Evolutionary conservation across 2,888 invertebrate genomes (phyloP).

Genomic region (Brenthis hecate): DNA sequence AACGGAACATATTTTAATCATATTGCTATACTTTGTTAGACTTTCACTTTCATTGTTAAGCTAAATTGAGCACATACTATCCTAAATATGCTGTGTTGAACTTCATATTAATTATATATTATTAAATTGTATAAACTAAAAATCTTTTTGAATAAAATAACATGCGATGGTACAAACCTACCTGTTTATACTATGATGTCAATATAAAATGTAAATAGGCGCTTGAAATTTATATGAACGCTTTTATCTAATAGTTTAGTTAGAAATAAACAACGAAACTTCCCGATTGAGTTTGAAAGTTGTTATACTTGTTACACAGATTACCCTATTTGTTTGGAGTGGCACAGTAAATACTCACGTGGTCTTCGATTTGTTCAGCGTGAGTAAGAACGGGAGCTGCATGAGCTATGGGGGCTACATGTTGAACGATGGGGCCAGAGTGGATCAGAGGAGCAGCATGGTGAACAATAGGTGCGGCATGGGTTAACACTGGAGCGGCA

Average conservation of each 20-base stretch:
- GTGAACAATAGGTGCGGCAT: slow-evolving; percentile 47
- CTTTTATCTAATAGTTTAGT: slow-evolving; percentile 37
- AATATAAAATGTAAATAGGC: slow-evolving; percentile 34
- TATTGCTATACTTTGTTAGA: slow-evolving; percentile 52
- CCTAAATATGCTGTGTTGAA: slow-evolving; percentile 4
- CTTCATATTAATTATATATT: not conserved
- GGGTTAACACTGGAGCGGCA: slow-evolving; percentile 43
- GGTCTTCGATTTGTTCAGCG: slow-evolving; percentile 50
- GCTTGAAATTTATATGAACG: slow-evolving; percentile 36
- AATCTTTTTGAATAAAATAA: too few species aligned
- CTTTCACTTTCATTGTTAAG: slow-evolving; percentile 72
- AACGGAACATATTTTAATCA: slow-evolving; percentile 72
- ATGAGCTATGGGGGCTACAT: slow-evolving; percentile 48
- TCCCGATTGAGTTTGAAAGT: slow-evolving; percentile 36
- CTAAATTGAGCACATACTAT: slow-evolving; percentile 33
- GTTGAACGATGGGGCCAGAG: slow-evolving; percentile 49
- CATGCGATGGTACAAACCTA: too few species aligned
- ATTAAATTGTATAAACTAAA: not conserved
- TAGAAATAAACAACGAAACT: slow-evolving; percentile 38
- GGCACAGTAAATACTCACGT: slow-evolving; percentile 39
- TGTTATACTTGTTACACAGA: slow-evolving; percentile 22
- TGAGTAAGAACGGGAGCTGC: slow-evolving; percentile 50
- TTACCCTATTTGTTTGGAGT: slow-evolving; percentile 12
- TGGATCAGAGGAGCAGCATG: slow-evolving; percentile 52
- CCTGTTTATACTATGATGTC: slow-evolving; percentile 4